These are phyloP conservation scores for Hydrophis major DNA, from an alignment of 2,797 vertebrate genomes.

Conservation along the genomic window DNA sequence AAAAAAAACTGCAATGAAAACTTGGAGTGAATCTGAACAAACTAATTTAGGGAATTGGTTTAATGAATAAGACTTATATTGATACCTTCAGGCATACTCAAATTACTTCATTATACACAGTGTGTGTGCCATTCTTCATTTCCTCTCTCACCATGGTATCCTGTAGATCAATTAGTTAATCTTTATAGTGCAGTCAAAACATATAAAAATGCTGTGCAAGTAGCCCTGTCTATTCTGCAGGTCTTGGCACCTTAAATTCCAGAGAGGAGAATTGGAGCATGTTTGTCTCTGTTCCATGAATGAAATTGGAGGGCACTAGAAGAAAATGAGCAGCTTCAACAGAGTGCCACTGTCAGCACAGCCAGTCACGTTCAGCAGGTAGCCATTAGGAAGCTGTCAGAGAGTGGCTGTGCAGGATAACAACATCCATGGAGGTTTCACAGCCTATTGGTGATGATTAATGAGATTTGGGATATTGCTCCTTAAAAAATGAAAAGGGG, in stretches of 20 bases:
- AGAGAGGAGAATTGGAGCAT: neutral
- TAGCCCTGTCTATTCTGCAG: neutral
- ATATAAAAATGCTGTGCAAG: conserved; percentile 8
- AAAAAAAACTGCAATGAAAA: neutral
- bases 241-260: conserved; percentile 1
- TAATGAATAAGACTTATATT: conserved; percentile 30
- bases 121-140: conserved; percentile 28
- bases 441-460: conserved; percentile 55
- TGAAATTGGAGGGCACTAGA: conserved; percentile 22
- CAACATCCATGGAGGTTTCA: conserved; percentile 43
- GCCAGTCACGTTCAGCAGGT: conserved; percentile 19
- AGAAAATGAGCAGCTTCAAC: conserved; percentile 22
- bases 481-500: conserved; percentile 14
- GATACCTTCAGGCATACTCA: conserved; percentile 31
- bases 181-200: conserved; percentile 19
- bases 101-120: conserved; percentile 32
- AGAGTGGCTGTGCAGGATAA: conserved; percentile 31
- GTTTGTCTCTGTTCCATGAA: neutral
- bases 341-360: neutral
- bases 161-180: conserved; percentile 22
- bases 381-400: conserved; percentile 31
- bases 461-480: conserved; percentile 45
- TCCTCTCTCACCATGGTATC: neutral
- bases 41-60: conserved; percentile 31
- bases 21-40: neutral